Evolutionary conservation across 2,113 vertebrate species (phyloP).

Genomic region (Tachycineta bicolor): DNA sequence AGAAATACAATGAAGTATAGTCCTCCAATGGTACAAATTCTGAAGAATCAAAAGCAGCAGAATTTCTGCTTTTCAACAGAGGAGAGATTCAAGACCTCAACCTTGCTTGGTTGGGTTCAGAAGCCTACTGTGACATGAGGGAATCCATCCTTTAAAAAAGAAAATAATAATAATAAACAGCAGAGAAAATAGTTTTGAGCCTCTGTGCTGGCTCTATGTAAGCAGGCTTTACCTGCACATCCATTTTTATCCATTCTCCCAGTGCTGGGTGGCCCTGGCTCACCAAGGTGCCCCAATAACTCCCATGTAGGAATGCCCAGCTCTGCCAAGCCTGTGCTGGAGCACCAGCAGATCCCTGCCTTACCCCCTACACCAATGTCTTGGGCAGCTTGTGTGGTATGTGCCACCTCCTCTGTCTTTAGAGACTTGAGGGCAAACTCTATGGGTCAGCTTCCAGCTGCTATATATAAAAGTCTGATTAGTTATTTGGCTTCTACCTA

Average conservation of each 20-base stretch:
- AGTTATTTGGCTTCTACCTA: neutral
- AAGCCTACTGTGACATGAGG: neutral
- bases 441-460: neutral
- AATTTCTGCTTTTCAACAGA: neutral
- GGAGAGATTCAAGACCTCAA: neutral
- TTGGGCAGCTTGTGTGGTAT: neutral
- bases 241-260: neutral
- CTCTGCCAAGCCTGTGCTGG: neutral
- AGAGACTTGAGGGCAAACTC: neutral
- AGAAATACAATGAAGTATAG: neutral
- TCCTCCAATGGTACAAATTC: neutral
- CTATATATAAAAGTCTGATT: neutral
- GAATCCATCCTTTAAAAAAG: neutral
- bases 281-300: neutral
- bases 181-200: neutral
- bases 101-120: neutral
- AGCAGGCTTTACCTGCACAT: neutral
- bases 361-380: neutral
- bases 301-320: rapidly evolving
- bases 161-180: neutral
- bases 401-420: neutral
- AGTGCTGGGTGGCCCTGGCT: neutral
- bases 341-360: neutral
- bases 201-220: neutral
- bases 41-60: neutral